These are phyloP conservation scores for Lacerta agilis DNA, from an alignment of 2,797 vertebrate species.

Conservation along the genomic window DNA sequence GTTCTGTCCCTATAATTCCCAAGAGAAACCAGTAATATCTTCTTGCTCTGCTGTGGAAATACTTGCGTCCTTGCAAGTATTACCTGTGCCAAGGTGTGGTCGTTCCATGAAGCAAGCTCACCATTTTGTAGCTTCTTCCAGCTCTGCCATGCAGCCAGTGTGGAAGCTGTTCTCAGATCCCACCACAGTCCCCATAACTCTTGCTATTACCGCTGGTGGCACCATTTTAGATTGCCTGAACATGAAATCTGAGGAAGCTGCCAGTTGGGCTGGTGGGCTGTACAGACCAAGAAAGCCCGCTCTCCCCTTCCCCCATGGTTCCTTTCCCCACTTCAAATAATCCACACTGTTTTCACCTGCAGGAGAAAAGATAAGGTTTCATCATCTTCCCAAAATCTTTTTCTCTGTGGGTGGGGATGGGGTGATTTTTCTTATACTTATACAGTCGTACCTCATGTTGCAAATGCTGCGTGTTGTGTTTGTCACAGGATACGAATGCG, in stretches of 20 bases:
- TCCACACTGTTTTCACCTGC: not conserved
- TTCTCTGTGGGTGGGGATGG: not conserved
- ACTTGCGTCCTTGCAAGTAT: too few species aligned
- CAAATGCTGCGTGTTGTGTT: too few species aligned
- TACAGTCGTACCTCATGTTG: too few species aligned
- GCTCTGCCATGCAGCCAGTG: not conserved
- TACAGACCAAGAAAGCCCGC: not conserved
- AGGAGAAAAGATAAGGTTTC: not conserved
- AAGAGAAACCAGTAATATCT: not conserved
- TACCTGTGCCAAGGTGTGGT: not conserved
- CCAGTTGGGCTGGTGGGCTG: too few species aligned
- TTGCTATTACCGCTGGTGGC: not conserved
- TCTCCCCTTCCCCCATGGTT: not conserved
- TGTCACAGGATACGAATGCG: too few species aligned
- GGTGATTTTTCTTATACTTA: not conserved
- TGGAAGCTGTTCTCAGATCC: not conserved
- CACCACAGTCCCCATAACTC: not conserved
- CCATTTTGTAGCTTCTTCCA: too few species aligned
- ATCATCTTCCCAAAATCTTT: not conserved
- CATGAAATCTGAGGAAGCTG: not conserved
- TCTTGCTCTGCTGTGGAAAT: not conserved
- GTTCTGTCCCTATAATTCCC: too few species aligned
- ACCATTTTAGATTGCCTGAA: not conserved
- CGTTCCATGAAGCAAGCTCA: not conserved
- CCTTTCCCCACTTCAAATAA: not conserved